These are phyloP conservation scores for Peromyscus polionotus DNA, from an alignment of 2,113 vertebrate species.

Conservation along the genomic window DNA sequence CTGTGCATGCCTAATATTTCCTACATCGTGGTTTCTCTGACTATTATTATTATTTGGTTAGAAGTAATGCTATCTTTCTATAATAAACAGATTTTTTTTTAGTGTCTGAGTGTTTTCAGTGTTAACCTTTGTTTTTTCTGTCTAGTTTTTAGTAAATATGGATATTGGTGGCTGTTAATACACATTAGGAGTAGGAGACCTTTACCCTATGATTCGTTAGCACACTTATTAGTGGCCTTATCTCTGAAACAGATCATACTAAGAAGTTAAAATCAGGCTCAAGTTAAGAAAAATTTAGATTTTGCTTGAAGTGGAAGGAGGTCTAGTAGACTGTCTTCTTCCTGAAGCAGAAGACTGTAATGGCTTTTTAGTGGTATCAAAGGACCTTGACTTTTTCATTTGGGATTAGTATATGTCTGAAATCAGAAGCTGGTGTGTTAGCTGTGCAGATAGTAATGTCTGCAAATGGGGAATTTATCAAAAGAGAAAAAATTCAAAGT, in stretches of 20 bases:
- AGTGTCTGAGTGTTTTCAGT: conserved; percentile 14
- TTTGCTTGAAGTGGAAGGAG: conserved; percentile 53
- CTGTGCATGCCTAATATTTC: conserved; percentile 24
- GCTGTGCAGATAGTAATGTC: background rate
- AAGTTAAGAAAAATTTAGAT: conserved; percentile 7
- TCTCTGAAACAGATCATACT: conserved; percentile 43
- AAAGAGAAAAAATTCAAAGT: conserved; percentile 30
- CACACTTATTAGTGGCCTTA: conserved; percentile 15
- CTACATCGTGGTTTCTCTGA: conserved; percentile 4
- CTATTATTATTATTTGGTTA: background rate
- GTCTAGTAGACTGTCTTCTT: conserved; percentile 21
- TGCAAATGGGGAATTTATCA: conserved; percentile 49
- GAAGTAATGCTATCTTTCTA: conserved; percentile 24
- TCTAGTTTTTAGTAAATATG: conserved; percentile 24
- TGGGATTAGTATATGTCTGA: background rate
- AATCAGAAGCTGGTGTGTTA: background rate
- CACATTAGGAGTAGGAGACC: background rate
- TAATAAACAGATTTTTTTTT: background rate
- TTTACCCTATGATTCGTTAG: background rate
- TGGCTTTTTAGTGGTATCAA: conserved; percentile 31
- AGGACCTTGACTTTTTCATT: conserved; percentile 27
- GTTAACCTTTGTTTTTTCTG: conserved; percentile 52
- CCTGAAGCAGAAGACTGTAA: background rate
- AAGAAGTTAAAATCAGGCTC: conserved; percentile 10
- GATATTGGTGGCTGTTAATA: conserved; percentile 22